Evolutionary conservation across 2,797 vertebrate genomes (phyloP), one percentile per base, ranked within the genome.

Genomic region (Rhinophrynus dorsalis): DNA sequence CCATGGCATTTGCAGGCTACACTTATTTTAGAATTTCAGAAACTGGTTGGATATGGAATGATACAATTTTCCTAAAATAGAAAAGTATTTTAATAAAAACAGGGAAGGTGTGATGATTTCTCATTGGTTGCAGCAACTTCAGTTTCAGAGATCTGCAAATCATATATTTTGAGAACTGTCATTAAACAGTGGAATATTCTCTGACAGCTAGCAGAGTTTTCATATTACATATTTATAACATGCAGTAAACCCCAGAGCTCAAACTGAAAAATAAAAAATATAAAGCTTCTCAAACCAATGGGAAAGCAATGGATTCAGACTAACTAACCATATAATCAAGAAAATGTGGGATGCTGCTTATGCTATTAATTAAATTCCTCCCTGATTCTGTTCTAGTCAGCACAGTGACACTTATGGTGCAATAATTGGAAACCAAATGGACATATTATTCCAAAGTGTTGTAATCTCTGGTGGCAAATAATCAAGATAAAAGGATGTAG

Each of bases 141-240:
- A 40, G n/a, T 78, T 67, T 76, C 77, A 70, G 38, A 67, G 59
- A 78, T 72, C 74, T 80, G 57, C 48, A 76, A 66, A 57, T 5
- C 56, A 75, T 79, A 57, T 42, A 2, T 80, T 76, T 52, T 60
- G 67, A 82, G 84, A 80, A 73, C 59, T 71, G 74, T 74, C 80
- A 79, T 77, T 76, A 80, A 76, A 72, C 63, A 51, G 29, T 61
- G 47, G 61, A 77, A 77, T 79, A 75, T 67, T 75, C 64, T 76
- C 74, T 74, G 75, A 62, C 77, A 75, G 71, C 32, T 75, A 76
- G 72, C 67, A 37, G 20, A 27, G 62, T 76, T 76, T 80, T 75
- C 59, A 15, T 74, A 33, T 78, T 81, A 70, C 67, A 51, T 79
- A 78, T 86, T 83, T 82, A 81, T 74, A 75, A 59, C 38, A 6